phyloP scores from a whole-genome alignment of 2,113 vertebrate genomes.

The Phylloscopus whistleri region DNA sequence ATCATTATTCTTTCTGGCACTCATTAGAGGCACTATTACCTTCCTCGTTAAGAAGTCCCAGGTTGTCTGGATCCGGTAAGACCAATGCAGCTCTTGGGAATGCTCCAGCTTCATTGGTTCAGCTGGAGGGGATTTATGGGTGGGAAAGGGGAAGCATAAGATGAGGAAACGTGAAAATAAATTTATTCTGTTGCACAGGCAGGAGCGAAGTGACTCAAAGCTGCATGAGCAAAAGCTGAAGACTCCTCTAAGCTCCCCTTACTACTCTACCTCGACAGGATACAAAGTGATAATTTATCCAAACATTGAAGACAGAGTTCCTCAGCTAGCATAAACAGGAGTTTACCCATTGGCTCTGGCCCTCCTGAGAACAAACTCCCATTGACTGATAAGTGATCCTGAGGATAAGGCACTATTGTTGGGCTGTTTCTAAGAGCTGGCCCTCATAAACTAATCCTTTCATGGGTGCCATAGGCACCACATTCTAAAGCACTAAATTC shows the following conservation, averaged over 20 bases:
- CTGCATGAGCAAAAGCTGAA: background rate
- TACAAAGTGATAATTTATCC: constrained; percentile 62
- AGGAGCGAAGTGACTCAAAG: background rate
- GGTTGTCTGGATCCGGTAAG: background rate
- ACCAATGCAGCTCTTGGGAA: background rate
- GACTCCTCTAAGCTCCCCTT: background rate
- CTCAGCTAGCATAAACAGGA: constrained; percentile 38
- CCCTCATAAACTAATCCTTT: constrained; percentile 64
- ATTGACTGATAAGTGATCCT: constrained; percentile 58
- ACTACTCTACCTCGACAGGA: constrained; percentile 19
- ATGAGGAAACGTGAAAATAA: background rate
- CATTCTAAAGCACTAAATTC: constrained; percentile 64
- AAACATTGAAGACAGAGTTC: constrained; percentile 38
- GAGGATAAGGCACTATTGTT: constrained; percentile 66
- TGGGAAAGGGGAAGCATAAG: background rate
- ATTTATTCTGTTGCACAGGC: background rate
- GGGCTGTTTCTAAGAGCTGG: constrained; percentile 59
- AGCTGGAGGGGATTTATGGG: background rate
- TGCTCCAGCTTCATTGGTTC: background rate
- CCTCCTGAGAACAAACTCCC: constrained; percentile 63
- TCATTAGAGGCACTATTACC: background rate
- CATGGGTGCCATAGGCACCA: constrained; percentile 54
- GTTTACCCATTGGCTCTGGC: constrained; percentile 62
- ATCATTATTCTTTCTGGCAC: background rate
- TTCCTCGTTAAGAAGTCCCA: background rate